These are phyloP conservation scores for Schizotus pectinicornis DNA, from an alignment of 2,888 invertebrate genomes.

Conservation along the genomic window DNA sequence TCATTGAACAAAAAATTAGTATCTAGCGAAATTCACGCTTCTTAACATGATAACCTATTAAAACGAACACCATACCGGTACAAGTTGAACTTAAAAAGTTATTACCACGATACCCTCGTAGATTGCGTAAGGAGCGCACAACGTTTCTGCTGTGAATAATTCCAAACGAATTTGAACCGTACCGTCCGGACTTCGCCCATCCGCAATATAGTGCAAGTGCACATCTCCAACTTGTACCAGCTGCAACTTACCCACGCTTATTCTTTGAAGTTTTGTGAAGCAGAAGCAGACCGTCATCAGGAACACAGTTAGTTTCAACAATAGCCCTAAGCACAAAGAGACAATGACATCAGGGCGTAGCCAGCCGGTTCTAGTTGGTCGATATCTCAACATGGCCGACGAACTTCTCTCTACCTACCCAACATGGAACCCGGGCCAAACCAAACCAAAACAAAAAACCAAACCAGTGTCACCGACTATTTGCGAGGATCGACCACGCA, in stretches of 20 bases:
- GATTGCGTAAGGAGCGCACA: too few species aligned
- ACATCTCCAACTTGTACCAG: slow-evolving; percentile 16
- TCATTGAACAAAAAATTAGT: too few species aligned
- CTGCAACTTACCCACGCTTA: slow-evolving; percentile 36
- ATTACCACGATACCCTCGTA: too few species aligned
- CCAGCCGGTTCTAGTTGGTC: slow-evolving; percentile 55
- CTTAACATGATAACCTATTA: too few species aligned
- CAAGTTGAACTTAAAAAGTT: too few species aligned
- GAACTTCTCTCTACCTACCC: slow-evolving; percentile 43
- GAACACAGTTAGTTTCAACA: slow-evolving; percentile 32
- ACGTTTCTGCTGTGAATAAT: too few species aligned
- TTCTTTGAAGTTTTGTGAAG: slow-evolving; percentile 26
- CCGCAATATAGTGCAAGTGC: neutral
- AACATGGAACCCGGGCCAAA: slow-evolving; percentile 51
- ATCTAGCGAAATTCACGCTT: too few species aligned
- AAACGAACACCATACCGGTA: too few species aligned
- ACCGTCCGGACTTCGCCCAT: too few species aligned
- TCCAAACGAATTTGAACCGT: too few species aligned
- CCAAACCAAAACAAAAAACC: slow-evolving; percentile 43
- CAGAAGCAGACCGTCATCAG: slow-evolving; percentile 26
- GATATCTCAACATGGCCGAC: slow-evolving; percentile 57
- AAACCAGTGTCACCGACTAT: slow-evolving; percentile 52
- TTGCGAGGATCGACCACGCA: slow-evolving; percentile 43
- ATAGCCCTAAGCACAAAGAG: slow-evolving; percentile 44
- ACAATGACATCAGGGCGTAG: slow-evolving; percentile 54